Evolutionary conservation across 2,888 invertebrate genomes (phyloP).

Genomic region (Cantharis rustica): DNA sequence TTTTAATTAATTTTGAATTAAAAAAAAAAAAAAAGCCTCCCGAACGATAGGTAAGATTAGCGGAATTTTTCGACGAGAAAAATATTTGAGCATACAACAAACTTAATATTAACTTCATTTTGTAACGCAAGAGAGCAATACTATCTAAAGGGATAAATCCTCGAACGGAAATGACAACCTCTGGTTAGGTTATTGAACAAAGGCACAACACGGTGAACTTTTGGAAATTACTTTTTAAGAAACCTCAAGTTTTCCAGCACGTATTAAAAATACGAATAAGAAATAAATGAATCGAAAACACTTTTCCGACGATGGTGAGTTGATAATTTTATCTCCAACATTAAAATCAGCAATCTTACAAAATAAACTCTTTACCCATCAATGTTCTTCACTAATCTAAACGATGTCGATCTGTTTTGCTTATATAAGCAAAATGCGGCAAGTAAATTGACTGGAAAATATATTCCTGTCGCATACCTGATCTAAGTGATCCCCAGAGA

Average conservation of each 20-base stretch:
- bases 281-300: background rate
- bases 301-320: background rate
- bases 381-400: background rate
- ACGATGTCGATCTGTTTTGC: slow-evolving; percentile 12
- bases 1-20: background rate
- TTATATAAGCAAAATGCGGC: slow-evolving; percentile 12
- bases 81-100: background rate
- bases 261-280: background rate
- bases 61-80: background rate
- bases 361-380: background rate
- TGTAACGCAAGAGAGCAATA: background rate
- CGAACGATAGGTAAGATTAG: background rate
- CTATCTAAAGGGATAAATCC: background rate
- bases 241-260: background rate
- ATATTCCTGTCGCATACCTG: slow-evolving; percentile 32
- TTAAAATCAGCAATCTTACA: background rate
- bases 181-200: background rate
- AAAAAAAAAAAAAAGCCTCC: background rate
- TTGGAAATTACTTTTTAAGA: background rate
- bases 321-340: background rate
- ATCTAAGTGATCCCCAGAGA: slow-evolving; percentile 27
- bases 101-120: background rate
- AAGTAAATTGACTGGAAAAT: slow-evolving; percentile 28
- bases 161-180: background rate
- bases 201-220: background rate